Conservation (phyloP, 2,888 invertebrate species). For the Urechis unicinctus region DNA sequence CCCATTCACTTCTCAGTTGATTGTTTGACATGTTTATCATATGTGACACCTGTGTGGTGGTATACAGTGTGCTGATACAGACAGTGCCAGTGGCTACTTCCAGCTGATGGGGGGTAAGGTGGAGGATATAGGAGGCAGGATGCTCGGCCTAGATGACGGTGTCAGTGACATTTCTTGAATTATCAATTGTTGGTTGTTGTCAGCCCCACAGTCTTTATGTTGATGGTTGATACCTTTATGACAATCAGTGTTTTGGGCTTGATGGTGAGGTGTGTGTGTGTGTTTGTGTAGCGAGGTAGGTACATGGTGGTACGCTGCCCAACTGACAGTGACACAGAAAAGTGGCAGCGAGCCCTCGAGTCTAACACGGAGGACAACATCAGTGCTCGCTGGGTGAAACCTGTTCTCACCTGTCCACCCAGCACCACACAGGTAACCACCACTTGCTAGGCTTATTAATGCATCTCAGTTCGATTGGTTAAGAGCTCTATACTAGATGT, state of each 20-base stretch:
- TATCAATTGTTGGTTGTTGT: not conserved
- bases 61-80: slow-evolving; percentile 49
- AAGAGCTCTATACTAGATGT: no score
- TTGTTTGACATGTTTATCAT: no score
- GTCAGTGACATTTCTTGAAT: slow-evolving; percentile 34
- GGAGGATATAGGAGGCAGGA: slow-evolving; percentile 52
- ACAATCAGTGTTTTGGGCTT: not conserved
- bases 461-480: no score
- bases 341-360: slow-evolving; percentile 55
- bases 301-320: slow-evolving; percentile 54
- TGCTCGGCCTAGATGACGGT: slow-evolving; percentile 55
- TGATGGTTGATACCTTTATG: not conserved
- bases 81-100: slow-evolving; percentile 50
- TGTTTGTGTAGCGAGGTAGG: slow-evolving; percentile 51
- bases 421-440: slow-evolving; percentile 21
- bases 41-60: no score
- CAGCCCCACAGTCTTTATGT: not conserved
- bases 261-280: no score
- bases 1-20: no score
- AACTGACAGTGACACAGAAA: slow-evolving; percentile 49
- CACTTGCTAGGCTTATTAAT: no score
- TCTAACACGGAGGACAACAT: slow-evolving; percentile 53
- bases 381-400: slow-evolving; percentile 54
- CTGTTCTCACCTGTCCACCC: slow-evolving; percentile 39
- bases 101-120: slow-evolving; percentile 55